Evolutionary conservation across 1,140 invertebrate genomes (phyloP).

Genomic region (Caerostris extrusa): DNA sequence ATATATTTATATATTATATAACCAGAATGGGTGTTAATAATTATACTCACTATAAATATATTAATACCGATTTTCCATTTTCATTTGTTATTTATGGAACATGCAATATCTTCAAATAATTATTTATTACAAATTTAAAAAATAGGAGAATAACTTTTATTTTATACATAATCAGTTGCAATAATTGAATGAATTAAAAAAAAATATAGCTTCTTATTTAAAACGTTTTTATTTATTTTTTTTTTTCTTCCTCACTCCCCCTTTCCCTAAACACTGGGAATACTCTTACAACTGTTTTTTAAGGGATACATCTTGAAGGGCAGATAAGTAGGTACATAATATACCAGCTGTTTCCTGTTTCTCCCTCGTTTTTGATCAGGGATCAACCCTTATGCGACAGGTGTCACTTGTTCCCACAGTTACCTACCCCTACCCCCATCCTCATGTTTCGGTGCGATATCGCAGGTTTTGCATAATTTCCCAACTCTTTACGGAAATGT

Average conservation of each 20-base stretch:
- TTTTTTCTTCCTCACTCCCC: background rate
- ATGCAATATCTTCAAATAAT: too few relatives aligned
- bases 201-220: too few relatives aligned
- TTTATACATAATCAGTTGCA: too few relatives aligned
- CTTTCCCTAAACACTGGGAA: background rate
- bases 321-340: background rate
- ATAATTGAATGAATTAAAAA: too few relatives aligned
- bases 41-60: too few relatives aligned
- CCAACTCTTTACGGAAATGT: background rate
- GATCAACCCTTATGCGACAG: constrained; percentile 31
- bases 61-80: too few relatives aligned
- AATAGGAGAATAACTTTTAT: too few relatives aligned
- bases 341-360: constrained; percentile 44
- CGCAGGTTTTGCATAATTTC: background rate
- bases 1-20: too few relatives aligned
- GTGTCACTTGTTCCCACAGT: constrained; percentile 39
- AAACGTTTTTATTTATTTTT: background rate
- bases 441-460: background rate
- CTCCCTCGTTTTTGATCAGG: constrained; percentile 19
- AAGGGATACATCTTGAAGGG: background rate
- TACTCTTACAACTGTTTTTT: background rate
- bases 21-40: too few relatives aligned
- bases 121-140: too few relatives aligned
- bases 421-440: background rate
- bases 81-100: too few relatives aligned